Percentiles rank a stretch among this genome's conserved stretches.
phyloP scores from a whole-genome alignment of 2,888 invertebrate genomes.

The Heteromurus nitidus region DNA sequence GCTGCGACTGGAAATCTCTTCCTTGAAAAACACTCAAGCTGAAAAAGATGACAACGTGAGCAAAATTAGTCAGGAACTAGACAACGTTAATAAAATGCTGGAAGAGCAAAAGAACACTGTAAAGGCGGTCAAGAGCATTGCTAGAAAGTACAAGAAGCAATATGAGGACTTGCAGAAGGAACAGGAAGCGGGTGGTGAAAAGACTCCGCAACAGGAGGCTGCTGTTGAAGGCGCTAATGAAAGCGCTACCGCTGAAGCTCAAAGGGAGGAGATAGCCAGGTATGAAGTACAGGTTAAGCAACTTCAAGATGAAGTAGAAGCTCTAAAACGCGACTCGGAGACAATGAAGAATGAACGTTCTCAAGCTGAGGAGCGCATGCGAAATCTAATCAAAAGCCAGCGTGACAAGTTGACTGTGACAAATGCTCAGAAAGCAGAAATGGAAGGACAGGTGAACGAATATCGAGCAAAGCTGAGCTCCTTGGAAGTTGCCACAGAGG shows the following conservation, averaged over 20 bases:
- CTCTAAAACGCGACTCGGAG: constrained; percentile 66
- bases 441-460: constrained; percentile 60
- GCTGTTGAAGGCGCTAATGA: constrained; percentile 69
- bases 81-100: constrained; percentile 83
- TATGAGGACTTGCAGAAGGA: constrained; percentile 83
- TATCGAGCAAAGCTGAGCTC: constrained; percentile 74
- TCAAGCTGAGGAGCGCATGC: constrained; percentile 65
- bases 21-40: constrained; percentile 81
- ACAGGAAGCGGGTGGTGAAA: constrained; percentile 80
- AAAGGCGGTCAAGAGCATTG: constrained; percentile 83
- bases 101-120: constrained; percentile 82
- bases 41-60: constrained; percentile 80
- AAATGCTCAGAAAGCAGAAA: constrained; percentile 58
- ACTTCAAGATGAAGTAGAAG: constrained; percentile 66
- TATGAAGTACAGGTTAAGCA: constrained; percentile 78
- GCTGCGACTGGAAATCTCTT: constrained; percentile 72
- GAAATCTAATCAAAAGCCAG: constrained; percentile 62
- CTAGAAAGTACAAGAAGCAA: constrained; percentile 92
- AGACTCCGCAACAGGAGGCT: constrained; percentile 43
- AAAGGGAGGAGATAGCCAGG: constrained; percentile 80
- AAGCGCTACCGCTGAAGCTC: constrained; percentile 77
- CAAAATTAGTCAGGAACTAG: constrained; percentile 80
- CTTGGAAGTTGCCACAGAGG: constrained; percentile 75
- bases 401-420: constrained; percentile 62
- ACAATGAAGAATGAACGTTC: constrained; percentile 56